Conservation (phyloP, 2,888 invertebrate genomes). For the Trichogramma dendrolimi region DNA sequence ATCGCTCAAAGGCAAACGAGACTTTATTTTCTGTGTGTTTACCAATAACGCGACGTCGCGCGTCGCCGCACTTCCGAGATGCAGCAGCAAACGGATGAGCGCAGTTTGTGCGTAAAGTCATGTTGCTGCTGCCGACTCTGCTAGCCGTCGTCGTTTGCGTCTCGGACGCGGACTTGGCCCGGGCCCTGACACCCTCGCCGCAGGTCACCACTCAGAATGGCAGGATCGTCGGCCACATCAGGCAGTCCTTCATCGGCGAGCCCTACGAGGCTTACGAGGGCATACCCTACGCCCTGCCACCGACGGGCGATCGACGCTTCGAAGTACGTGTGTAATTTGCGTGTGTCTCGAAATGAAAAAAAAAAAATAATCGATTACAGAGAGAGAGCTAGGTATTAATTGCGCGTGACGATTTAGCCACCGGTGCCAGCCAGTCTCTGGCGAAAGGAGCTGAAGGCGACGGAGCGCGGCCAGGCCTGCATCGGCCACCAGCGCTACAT, state of each 20-base stretch:
- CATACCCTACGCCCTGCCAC: slow-evolving; percentile 2
- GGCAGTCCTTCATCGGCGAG: neutral
- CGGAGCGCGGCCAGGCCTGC: slow-evolving; percentile 27
- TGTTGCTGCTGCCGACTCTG: too few species aligned
- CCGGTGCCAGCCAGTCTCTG: slow-evolving; percentile 30
- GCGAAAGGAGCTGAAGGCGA: slow-evolving; percentile 29
- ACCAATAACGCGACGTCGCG: too few species aligned
- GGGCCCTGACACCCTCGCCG: neutral
- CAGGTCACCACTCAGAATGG: neutral
- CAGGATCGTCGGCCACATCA: neutral
- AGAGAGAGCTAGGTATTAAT: too few species aligned
- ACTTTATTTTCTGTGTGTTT: too few species aligned
- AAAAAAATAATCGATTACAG: neutral
- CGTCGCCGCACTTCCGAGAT: too few species aligned
- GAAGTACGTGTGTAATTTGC: slow-evolving; percentile 1
- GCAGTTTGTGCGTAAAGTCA: too few species aligned
- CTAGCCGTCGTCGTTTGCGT: too few species aligned
- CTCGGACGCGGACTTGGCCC: too few species aligned
- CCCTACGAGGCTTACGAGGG: neutral
- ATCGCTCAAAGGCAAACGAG: too few species aligned
- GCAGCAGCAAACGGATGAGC: too few species aligned
- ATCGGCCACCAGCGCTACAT: slow-evolving; percentile 28
- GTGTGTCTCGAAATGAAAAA: neutral
- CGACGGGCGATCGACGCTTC: slow-evolving; percentile 2
- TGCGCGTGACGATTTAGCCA: slow-evolving; percentile 21